Evolutionary conservation across 2,797 vertebrate species (phyloP).

Genomic region (Lophotriccus pileatus): DNA sequence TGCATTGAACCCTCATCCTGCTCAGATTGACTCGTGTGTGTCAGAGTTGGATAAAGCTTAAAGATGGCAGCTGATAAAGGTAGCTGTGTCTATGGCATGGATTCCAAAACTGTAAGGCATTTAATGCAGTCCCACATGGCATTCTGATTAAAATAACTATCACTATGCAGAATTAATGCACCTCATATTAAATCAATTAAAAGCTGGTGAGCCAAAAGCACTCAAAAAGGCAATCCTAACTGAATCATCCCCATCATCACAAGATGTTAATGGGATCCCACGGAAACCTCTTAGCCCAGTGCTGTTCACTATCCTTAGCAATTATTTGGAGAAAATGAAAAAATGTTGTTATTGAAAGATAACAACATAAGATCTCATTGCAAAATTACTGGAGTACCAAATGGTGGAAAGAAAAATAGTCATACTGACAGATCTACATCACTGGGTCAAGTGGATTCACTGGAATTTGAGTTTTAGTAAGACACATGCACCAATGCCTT

Average conservation of each 20-base stretch:
- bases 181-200: conserved; percentile 30
- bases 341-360: not conserved
- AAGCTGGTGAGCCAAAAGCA: not conserved
- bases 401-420: not conserved
- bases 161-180: conserved; percentile 26
- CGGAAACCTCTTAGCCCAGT: not conserved
- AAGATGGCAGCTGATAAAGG: conserved; percentile 25
- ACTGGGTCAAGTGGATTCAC: not conserved
- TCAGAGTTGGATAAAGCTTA: conserved; percentile 28
- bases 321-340: not conserved
- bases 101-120: conserved; percentile 45
- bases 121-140: not conserved
- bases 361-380: not conserved
- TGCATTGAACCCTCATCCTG: not conserved
- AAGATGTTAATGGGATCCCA: conserved; percentile 4
- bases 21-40: not conserved
- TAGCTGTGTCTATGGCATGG: not conserved
- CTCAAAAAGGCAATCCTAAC: conserved; percentile 32
- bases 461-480: not conserved
- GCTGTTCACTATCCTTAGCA: not conserved
- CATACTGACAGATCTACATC: not conserved
- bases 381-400: not conserved
- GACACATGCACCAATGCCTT: not conserved
- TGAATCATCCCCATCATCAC: conserved; percentile 1
- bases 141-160: conserved; percentile 51